These are phyloP conservation scores for Bradypodion pumilum DNA, from an alignment of 2,797 vertebrate species.

Conservation along the genomic window DNA sequence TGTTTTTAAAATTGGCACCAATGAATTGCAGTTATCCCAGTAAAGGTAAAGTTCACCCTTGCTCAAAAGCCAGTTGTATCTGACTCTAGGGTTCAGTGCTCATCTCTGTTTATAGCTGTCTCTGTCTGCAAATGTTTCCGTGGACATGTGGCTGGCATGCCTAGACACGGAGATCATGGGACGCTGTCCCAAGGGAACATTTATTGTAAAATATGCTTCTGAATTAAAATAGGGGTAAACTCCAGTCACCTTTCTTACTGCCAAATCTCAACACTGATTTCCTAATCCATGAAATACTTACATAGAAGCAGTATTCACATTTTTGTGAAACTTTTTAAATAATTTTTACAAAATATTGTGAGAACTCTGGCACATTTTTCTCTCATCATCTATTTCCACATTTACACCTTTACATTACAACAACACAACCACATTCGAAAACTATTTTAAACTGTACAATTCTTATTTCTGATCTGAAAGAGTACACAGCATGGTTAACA, in stretches of 20 bases:
- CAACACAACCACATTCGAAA: not conserved
- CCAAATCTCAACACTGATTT: no score
- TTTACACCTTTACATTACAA: not conserved
- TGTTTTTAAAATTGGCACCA: conserved; percentile 15
- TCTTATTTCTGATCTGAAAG: not conserved
- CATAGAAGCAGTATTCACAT: not conserved
- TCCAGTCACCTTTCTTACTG: not conserved
- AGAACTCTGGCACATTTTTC: not conserved
- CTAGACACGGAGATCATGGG: no score
- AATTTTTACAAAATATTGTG: not conserved
- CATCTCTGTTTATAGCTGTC: no score
- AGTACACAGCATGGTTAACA: not conserved
- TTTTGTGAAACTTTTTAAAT: not conserved
- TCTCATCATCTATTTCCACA: not conserved
- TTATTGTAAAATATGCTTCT: not conserved
- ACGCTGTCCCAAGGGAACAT: not conserved
- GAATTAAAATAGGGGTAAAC: not conserved
- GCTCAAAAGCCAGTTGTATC: no score
- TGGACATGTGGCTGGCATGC: no score
- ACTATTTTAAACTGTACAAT: not conserved
- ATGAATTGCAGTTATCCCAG: not conserved
- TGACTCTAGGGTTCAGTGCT: no score
- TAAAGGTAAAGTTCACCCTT: no score
- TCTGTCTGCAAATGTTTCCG: no score
- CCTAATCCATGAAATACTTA: not conserved